Evolutionary conservation across 2,888 invertebrate species (phyloP).

Genomic region (Synergus laeviventris): DNA sequence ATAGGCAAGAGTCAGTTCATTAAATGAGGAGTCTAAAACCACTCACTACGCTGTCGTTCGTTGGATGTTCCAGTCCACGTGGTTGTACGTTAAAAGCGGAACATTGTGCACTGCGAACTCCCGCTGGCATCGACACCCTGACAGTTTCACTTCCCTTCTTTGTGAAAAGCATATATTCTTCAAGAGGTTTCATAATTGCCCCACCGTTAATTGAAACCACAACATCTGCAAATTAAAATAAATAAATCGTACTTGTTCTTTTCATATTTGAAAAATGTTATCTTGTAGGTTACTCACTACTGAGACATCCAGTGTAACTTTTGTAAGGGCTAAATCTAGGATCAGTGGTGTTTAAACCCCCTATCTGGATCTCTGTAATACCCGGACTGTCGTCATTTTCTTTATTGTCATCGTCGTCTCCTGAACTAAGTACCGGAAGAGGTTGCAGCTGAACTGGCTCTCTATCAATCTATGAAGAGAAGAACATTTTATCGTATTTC

Average conservation of each 20-base stretch:
- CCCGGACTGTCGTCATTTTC: conserved; percentile 73
- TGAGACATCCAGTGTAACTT: conserved; percentile 92
- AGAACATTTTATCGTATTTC: neutral
- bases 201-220: conserved; percentile 88
- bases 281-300: conserved; percentile 81
- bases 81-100: conserved; percentile 81
- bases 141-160: conserved; percentile 90
- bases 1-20: neutral
- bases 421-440: conserved; percentile 83
- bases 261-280: conserved; percentile 10
- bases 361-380: conserved; percentile 90
- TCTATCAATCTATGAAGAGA: conserved; percentile 81
- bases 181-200: conserved; percentile 87
- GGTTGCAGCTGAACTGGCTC: conserved; percentile 84
- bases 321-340: conserved; percentile 89
- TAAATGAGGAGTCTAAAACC: neutral
- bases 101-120: conserved; percentile 91
- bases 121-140: conserved; percentile 90
- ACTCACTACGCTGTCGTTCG: conserved; percentile 77
- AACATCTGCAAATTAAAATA: conserved; percentile 81
- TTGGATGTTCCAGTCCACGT: conserved; percentile 70
- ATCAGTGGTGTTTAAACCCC: conserved; percentile 90
- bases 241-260: neutral
- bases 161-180: conserved; percentile 95
- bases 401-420: conserved; percentile 77